A percentile compares a stretch with the other conserved stretches of the same genome.
Evolutionary conservation across 1,140 invertebrate species (phyloP).

Genomic region (Gryllus bimaculatus): DNA sequence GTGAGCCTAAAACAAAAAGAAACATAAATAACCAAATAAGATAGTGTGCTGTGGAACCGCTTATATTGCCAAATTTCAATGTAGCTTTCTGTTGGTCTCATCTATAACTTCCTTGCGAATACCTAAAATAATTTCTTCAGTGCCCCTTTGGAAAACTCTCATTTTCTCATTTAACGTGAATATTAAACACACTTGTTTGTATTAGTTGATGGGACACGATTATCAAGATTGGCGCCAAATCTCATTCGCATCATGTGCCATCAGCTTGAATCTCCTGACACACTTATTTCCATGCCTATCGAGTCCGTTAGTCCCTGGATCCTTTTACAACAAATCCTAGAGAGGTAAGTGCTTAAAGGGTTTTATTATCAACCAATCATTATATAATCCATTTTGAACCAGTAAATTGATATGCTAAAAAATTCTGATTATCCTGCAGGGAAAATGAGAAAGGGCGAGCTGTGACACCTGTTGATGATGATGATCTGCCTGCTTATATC

Average conservation of each 20-base stretch:
- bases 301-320: conserved; percentile 71
- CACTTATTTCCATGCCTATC: conserved; percentile 53
- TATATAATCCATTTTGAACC: neutral
- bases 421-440: conserved; percentile 25
- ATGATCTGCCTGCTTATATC: conserved; percentile 59
- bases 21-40: no score
- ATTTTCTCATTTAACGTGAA: no score
- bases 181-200: neutral
- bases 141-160: no score
- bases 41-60: no score
- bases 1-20: no score
- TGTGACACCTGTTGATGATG: conserved; percentile 33
- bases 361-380: neutral
- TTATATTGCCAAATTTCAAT: no score
- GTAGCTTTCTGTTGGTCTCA: no score
- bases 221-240: conserved; percentile 59
- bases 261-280: conserved; percentile 56
- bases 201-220: neutral
- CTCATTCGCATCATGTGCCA: conserved; percentile 62
- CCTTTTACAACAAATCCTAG: conserved; percentile 65
- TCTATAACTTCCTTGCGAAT: no score
- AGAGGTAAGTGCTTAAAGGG: conserved; percentile 33
- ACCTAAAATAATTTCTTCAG: no score
- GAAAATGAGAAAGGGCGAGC: conserved; percentile 41
- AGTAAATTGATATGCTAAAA: neutral